Evolutionary conservation across 1,140 invertebrate species (phyloP), one percentile per base, ranked within the genome.

Genomic region (Microplitis mediator): DNA sequence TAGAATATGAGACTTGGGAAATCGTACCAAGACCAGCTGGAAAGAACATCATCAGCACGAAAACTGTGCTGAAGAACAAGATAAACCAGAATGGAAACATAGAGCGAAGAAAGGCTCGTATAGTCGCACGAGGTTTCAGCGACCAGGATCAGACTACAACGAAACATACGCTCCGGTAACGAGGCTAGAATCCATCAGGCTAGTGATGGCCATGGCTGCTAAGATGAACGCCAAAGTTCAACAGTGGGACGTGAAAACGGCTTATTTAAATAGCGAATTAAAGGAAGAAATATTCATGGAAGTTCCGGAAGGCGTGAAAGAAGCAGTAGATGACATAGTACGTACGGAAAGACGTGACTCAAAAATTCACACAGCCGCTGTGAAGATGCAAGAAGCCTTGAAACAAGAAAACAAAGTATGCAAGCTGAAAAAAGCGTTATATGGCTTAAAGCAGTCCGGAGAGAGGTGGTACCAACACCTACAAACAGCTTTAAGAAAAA

Each of bases 1-100:
- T 23, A 23, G 23, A 23, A 23, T 23, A 70, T 13, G 50, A 64
- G 11, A 82, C 80, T 5, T 87, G 78, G 78, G 63, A 63, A 36
- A 23, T 86, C 6, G 76, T 76, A 6, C 63, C 77, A 9, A 64
- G 76, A 64, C 81, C 81, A 54, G 52, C 36, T 23, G 45, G 68
- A 11, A 1, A 52, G 66, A 69, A 63, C 79, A 76, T 84, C 73
- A 74, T 82, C 13, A 78, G 79, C 9, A 75, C 76, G 68, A 74
- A 78, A 70, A 81, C 80, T 75, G 82, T 87, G 11, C 80, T 81
- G 9, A 80, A 76, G 72, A 77, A 79, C 13, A 84, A 85, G 54
- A 64, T 36, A 31, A 34, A 74, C 16, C n/a, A 34, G 35, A 60
- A 74, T 63, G 69, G 68, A 11, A 71, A 52, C 5, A 4, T 77